Evolutionary conservation across 2,113 vertebrate genomes (phyloP), one percentile per base, ranked within the genome.

Genomic region (Poeciliopsis occidentalis): DNA sequence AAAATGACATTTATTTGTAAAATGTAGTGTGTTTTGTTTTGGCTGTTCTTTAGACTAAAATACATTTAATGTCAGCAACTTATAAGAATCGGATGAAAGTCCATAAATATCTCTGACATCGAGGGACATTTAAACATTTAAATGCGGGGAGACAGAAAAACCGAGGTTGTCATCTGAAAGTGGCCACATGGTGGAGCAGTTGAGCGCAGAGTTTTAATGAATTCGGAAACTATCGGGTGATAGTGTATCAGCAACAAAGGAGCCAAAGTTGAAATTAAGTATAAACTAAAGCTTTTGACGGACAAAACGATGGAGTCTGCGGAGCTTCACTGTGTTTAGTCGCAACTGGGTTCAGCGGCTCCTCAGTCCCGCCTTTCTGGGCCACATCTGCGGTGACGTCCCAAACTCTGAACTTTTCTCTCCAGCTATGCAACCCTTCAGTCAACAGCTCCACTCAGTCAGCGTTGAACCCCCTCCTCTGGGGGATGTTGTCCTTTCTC

Each of bases 301-400:
- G 10, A 29, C 29, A 44, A 71, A 27, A 34, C 8, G 3, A n/a
- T n/a, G 31, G 1, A 0, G 5, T 3, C 26, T 61, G 30, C 24
- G 22, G 24, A 0, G 0, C n/a, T 54, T 7, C 29, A 31, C 1
- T n/a, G 31, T 26, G 22, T 7, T 37, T 1, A 3, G 67, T 8
- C 34, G 15, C 29, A 37, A 22, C 8, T 12, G 44, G 54, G 17
- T 31, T 71, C 11, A 8, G 39, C 13, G n/a, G 62, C 19, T 10
- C 37, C 27, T 66, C 63, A 34, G 87, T 51, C 81, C 90, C 90
- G 84, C 92, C 89, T 84, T 37, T 70, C 1, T 54, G 80, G 85
- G 63, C 82, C 44, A 72, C 70, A 57, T 57, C 85, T 69, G 12
- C 34, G 75, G 65, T 86, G 83, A 91, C 88, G 89, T 90, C 26